Evolutionary conservation across 1,140 invertebrate species (phyloP).

Genomic region (Zaprionus kolodkinae): DNA sequence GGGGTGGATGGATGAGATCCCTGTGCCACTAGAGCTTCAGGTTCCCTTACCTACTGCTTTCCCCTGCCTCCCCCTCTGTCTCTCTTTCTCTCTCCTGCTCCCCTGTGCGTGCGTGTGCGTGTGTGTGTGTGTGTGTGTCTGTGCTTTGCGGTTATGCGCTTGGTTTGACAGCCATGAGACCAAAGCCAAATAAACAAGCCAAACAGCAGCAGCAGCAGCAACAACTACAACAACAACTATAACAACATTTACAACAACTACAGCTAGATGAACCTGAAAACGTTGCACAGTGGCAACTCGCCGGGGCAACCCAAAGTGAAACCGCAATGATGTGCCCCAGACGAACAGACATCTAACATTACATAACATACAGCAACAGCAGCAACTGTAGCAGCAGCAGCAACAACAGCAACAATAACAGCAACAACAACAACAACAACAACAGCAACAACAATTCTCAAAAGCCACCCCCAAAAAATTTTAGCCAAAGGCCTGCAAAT

Average conservation of each 20-base stretch:
- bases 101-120: conserved; percentile 9
- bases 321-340: conserved; percentile 66
- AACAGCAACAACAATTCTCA: conserved; percentile 15
- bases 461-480: conserved; percentile 41
- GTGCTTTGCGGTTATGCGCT: conserved; percentile 71
- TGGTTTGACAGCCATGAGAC: conserved; percentile 70
- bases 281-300: conserved; percentile 36
- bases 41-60: not conserved
- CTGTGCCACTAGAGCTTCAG: not conserved
- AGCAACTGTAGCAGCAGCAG: conserved; percentile 13
- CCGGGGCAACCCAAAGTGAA: conserved; percentile 38
- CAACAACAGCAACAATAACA: conserved; percentile 30
- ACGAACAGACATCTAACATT: conserved; percentile 54
- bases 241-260: not conserved
- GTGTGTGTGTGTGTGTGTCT: conserved; percentile 39
- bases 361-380: conserved; percentile 45
- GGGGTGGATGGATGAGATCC: not conserved
- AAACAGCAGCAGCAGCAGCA: conserved; percentile 14
- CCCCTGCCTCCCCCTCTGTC: not conserved
- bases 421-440: conserved; percentile 21
- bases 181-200: conserved; percentile 60
- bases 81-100: not conserved
- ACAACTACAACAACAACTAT: conserved; percentile 14
- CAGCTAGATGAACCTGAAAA: conserved; percentile 26
- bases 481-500: conserved; percentile 60